Evolutionary conservation across 2,888 invertebrate species (phyloP), one percentile per base, ranked within the genome.

Genomic region (Drosophila quinaria): DNA sequence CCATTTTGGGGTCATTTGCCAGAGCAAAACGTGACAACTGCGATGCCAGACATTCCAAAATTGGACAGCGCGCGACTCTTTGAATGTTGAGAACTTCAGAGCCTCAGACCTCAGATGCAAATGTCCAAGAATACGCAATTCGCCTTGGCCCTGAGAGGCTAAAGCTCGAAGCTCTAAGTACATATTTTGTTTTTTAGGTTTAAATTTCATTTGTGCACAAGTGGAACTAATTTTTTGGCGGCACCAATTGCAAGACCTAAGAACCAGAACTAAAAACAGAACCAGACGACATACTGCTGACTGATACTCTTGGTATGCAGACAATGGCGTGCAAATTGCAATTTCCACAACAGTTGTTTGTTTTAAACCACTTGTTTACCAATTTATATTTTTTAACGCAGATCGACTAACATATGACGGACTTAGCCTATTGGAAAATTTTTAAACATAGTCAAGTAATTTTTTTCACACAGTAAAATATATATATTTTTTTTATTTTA

Each of bases 151-250:
- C 41, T 74, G 73, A 73, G 58, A n/a, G n/a, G n/a, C n/a, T n/a
- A n/a, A n/a, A n/a, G n/a, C n/a, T n/a, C n/a, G 58, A 33, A 62
- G 58, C 59, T 74, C 9, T 39, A 52, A 44, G 31, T 49, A 25
- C 35, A 44, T 39, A 11, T 19, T 41, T 66, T 71, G 42, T 47
- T 56, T 51, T 44, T 13, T n/a, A 49, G 80, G 79, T 85, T 89
- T 90, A 85, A 78, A 70, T 86, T 90, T 86, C 86, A 86, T 86
- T 89, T 89, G 88, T 62, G 83, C 80, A 79, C 79, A 82, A 80
- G 86, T 84, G 81, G 75, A 89, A 81, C 85, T 71, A 90, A 89
- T 89, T 74, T 80, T 80, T 68, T 70, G 66, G 73, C 77, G 71
- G 81, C 67, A 89, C 74, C 70, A 83, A 81, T 87, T 70, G 89